Evolutionary conservation across 2,888 invertebrate species (phyloP).

Genomic region (Apamea anceps): DNA sequence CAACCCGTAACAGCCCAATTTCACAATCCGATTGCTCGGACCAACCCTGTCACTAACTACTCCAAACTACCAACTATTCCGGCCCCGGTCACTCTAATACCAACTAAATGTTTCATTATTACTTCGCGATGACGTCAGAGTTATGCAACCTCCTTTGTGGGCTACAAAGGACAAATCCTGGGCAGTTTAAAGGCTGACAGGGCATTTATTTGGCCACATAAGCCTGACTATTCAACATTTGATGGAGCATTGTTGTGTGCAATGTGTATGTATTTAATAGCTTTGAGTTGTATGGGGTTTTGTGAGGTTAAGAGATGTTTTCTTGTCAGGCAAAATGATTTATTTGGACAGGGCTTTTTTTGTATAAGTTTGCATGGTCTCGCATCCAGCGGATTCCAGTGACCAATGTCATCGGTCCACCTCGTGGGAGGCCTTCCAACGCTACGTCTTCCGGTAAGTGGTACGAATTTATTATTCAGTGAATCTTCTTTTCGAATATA

Average conservation of each 20-base stretch:
- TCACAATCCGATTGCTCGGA: slow-evolving; percentile 23
- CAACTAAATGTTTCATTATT: slow-evolving; percentile 50
- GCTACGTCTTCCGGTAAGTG: background rate
- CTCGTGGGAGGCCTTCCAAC: background rate
- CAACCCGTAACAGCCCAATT: slow-evolving; percentile 9
- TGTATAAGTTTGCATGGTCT: too few species aligned
- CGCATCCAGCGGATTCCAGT: background rate
- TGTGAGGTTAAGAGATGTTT: background rate
- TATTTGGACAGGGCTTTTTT: too few species aligned
- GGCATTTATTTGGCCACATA: slow-evolving; percentile 32
- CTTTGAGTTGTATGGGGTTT: background rate
- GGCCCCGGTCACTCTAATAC: slow-evolving; percentile 35
- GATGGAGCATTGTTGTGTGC: slow-evolving; percentile 27
- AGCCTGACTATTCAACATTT: slow-evolving; percentile 31
- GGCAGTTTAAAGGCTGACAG: slow-evolving; percentile 42
- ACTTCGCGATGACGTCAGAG: slow-evolving; percentile 41
- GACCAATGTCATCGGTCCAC: background rate
- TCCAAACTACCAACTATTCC: slow-evolving; percentile 28
- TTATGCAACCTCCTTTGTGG: slow-evolving; percentile 38
- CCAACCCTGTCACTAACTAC: slow-evolving; percentile 35
- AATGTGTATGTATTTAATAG: background rate
- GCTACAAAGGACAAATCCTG: slow-evolving; percentile 40
- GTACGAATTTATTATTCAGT: background rate
- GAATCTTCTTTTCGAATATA: background rate
- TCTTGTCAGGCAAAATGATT: background rate